A percentile compares a stretch with the other conserved stretches of the same genome.
These are phyloP conservation scores for Pseudoatta argentina DNA, from an alignment of 1,140 invertebrate genomes.

Conservation along the genomic window DNA sequence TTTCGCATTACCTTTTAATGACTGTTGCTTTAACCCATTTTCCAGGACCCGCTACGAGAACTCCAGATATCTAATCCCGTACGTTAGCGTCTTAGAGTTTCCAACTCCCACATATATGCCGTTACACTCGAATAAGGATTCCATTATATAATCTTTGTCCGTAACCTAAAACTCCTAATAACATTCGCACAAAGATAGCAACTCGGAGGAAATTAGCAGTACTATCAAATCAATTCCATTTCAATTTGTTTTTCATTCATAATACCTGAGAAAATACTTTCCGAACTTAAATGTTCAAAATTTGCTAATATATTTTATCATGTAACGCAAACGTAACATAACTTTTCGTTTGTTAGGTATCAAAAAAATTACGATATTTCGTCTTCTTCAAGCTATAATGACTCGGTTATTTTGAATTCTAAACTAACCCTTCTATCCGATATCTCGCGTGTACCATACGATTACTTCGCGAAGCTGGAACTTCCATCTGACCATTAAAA, in stretches of 20 bases:
- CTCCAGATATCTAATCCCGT: conserved; percentile 68
- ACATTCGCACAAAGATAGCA: conserved; percentile 38
- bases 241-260: conserved; percentile 22
- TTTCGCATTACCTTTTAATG: conserved; percentile 74
- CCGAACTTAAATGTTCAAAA: background rate
- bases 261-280: background rate
- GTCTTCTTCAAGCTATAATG: background rate
- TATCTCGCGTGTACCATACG: conserved; percentile 67
- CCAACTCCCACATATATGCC: conserved; percentile 53
- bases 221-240: conserved; percentile 4
- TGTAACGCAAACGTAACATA: background rate
- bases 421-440: conserved; percentile 61
- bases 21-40: conserved; percentile 57
- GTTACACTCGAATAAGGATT: conserved; percentile 63
- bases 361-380: background rate
- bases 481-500: conserved; percentile 71
- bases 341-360: background rate
- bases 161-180: conserved; percentile 51
- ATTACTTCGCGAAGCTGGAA: conserved; percentile 65
- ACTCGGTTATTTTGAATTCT: conserved; percentile 40
- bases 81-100: conserved; percentile 51
- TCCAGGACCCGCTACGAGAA: conserved; percentile 28
- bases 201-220: conserved; percentile 13
- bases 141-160: conserved; percentile 49
- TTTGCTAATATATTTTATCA: background rate